Evolutionary conservation across 1,140 invertebrate genomes (phyloP).

Genomic region (Neuroterus valhalla): DNA sequence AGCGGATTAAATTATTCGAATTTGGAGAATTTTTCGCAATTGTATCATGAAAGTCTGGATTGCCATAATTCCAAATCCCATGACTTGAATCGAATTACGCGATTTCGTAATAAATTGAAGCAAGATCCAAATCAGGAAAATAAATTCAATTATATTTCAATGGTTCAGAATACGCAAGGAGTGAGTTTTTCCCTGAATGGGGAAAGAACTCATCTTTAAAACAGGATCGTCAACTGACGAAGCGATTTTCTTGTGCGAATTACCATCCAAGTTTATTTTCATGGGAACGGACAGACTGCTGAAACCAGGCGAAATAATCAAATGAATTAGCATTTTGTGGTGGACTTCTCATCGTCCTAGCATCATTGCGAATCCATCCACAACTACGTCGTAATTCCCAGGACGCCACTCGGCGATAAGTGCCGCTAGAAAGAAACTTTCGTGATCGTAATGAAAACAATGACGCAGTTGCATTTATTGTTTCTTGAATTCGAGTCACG

Average conservation of each 20-base stretch:
- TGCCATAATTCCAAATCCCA: too few relatives aligned
- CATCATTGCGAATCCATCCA: constrained; percentile 43
- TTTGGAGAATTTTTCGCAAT: too few relatives aligned
- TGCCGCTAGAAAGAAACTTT: not conserved
- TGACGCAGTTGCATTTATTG: too few relatives aligned
- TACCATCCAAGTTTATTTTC: constrained; percentile 40
- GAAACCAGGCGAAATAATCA: constrained; percentile 60
- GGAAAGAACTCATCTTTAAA: not conserved
- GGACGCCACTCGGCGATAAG: constrained; percentile 40
- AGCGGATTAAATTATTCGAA: too few relatives aligned
- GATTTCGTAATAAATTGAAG: too few relatives aligned
- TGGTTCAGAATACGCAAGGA: too few relatives aligned
- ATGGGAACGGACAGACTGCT: constrained; percentile 48
- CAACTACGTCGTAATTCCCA: constrained; percentile 48
- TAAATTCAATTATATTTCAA: too few relatives aligned
- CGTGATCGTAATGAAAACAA: too few relatives aligned
- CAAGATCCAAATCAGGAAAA: too few relatives aligned
- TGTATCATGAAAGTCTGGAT: too few relatives aligned
- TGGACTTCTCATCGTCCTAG: constrained; percentile 50
- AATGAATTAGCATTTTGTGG: constrained; percentile 63
- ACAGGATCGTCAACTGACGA: not conserved
- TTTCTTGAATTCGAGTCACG: too few relatives aligned
- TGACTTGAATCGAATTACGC: too few relatives aligned
- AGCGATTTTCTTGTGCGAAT: constrained; percentile 45
- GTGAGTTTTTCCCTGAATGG: not conserved